Base-by-base conservation (phyloP, 2,797 vertebrate species). In the Gouania willdenowi region DNA sequence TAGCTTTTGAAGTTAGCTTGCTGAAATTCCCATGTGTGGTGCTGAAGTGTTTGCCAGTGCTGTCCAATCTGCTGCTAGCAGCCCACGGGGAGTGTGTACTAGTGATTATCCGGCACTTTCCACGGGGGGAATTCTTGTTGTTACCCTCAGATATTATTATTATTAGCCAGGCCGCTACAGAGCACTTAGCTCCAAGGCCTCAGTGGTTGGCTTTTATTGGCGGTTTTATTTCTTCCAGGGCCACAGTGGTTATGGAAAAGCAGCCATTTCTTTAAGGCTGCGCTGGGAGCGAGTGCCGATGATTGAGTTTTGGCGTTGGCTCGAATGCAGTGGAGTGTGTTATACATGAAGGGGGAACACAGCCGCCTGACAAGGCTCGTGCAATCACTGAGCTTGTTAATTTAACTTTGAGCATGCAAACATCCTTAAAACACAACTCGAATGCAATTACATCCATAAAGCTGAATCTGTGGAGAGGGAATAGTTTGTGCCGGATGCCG, bases 1-100 rank as follows among this genome's bases (percentile, higher is more conserved):
- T 71, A 53, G 44, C 56, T 62, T 77, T 75, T 77, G 67, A 77
- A 66, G 64, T 61, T 19, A 40, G 56, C 64, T 73, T 70, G 74
- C 75, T 70, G 41, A 42, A 66, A 55, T 58, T 74, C 74, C 64
- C 56, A 50, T 31, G 62, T 49, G 63, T 30, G 66, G 58, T 31
- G 27, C 29, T 58, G 40, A 63, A 27, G 45, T 45, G n/a, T 30
- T 31, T 70, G 64, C 64, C 64, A 75, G 45, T 21, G 35, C 51
- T 48, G 44, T 41, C 18, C 42, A 53, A 41, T 46, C 50, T 33
- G 36, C 46, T 26, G 27, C 17, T 52, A 29, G 58, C 22, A 41
- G 31, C 27, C 55, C 46, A 4, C 5, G 41, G 19, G 42, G 47
- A n/a, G 52, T 31, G 37, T 52, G 52, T 18, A 36, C 26, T 5